A percentile compares a stretch with the other conserved stretches of the same genome.
phyloP scores from a whole-genome alignment of 2,113 vertebrate species.

The Arvicanthis niloticus region DNA sequence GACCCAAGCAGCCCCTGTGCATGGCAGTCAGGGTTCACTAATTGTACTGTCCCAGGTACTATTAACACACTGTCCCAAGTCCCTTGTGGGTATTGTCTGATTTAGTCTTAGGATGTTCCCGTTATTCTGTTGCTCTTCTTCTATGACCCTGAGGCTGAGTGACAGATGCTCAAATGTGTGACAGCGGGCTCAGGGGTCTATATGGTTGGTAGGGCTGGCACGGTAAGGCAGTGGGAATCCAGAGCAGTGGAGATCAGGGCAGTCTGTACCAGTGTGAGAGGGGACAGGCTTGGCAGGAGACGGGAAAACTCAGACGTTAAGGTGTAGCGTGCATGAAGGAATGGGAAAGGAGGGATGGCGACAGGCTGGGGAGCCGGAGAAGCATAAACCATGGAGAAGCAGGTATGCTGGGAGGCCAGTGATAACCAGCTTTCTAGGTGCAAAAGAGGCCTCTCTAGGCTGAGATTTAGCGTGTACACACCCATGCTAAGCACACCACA shows the following conservation, averaged over 20 bases:
- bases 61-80: too few species aligned
- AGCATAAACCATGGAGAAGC: neutral
- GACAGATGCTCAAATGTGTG: neutral
- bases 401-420: accelerated
- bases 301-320: neutral
- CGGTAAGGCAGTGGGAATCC: accelerated
- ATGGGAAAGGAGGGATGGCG: accelerated
- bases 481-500: neutral
- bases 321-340: neutral
- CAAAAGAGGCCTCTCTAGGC: accelerated
- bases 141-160: neutral
- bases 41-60: accelerated
- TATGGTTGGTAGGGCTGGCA: accelerated
- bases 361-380: neutral
- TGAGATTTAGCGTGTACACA: too few species aligned
- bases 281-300: neutral
- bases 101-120: neutral
- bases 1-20: accelerated
- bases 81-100: neutral
- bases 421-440: neutral
- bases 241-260: accelerated
- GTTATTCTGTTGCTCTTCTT: accelerated
- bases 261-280: accelerated
- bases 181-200: accelerated
- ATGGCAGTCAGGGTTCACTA: neutral